Base-by-base conservation (phyloP, 1,140 invertebrate species). In the Drosophila quadrilineata region DNA sequence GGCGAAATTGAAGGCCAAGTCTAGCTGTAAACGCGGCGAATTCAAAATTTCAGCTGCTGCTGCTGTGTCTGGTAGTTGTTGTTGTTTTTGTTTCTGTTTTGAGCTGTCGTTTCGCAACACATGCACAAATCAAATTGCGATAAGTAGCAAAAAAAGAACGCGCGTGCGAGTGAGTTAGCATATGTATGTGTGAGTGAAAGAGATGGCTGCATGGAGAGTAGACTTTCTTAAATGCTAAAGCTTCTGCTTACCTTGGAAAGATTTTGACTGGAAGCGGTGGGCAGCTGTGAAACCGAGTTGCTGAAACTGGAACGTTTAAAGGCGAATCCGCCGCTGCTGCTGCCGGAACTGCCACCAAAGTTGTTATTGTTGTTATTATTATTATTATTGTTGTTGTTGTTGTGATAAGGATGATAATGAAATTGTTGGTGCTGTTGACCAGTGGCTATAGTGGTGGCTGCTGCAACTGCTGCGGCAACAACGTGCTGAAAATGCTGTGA, bases 401-500 rank as follows among this genome's bases (percentile, higher is more conserved):
- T 43, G 14, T 46, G 22, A 21, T 28, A 63, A 2, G 46, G 66
- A 8, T 68, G 56, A 1, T 56, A 33, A 16, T 70, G 54, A 21
- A 59, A 53, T 19, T 75, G 75, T 9, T 75, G 75, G 6, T 76
- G 65, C n/a, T 75, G 75, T 3, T 82, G 77, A 4, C 79, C 74
- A 16, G 77, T 82, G 16, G 76, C 76, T 29, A 82, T 75, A 6
- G 76, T 76, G n/a, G 76, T 82, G 12, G 77, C 77, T 6, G 77
- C 73, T 56, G 77, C 77, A 38, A 82, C 73, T 8, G 77, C 79
- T 28, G 77, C 79, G 54, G 77, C 79, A 3, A 85, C 79, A 40
- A 84, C 79, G 79, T 85, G 77, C 38, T 84, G 77, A 21, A 85
- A 79, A 52, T 85, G 71, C 14, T 86, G 80, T 1, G 69, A 9